A percentile compares a stretch with the other conserved stretches of the same genome.
phyloP scores from a whole-genome alignment of 1,140 invertebrate species.

The Frieseomelitta varia region DNA sequence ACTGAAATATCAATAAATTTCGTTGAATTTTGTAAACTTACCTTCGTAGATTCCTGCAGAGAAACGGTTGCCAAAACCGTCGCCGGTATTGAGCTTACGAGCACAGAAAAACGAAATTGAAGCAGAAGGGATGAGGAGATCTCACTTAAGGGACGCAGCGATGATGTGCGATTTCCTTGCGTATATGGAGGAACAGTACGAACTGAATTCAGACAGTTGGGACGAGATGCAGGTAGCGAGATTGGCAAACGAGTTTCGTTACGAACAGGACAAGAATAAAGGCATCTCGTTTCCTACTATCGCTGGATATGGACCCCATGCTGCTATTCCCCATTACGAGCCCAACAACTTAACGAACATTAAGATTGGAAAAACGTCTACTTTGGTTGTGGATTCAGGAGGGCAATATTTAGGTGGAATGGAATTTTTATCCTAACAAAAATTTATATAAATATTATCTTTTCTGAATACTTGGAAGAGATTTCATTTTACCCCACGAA shows the following conservation, averaged over 20 bases:
- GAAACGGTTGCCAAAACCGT: constrained; percentile 84
- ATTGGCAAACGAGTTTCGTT: constrained; percentile 85
- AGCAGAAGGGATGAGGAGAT: constrained; percentile 92
- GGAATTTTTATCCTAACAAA: not conserved
- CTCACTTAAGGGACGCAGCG: constrained; percentile 92
- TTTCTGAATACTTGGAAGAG: not conserved
- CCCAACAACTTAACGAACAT: constrained; percentile 89
- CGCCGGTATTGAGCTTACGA: constrained; percentile 91
- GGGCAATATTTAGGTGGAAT: constrained; percentile 87
- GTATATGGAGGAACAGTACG: constrained; percentile 89
- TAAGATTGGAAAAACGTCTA: constrained; percentile 86
- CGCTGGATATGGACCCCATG: constrained; percentile 93
- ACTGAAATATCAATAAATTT: too few species aligned
- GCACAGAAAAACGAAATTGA: constrained; percentile 93
- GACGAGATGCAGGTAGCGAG: constrained; percentile 88
- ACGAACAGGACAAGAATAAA: constrained; percentile 86
- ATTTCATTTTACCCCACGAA: not conserved
- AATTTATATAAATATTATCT: too few species aligned
- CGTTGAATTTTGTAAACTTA: not conserved
- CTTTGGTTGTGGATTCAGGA: constrained; percentile 88
- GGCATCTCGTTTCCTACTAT: constrained; percentile 94
- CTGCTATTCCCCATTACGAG: constrained; percentile 95
- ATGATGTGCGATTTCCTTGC: constrained; percentile 95
- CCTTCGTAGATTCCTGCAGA: constrained; percentile 78
- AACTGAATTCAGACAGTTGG: constrained; percentile 81